These are phyloP conservation scores for Drosophila persimilis DNA, from an alignment of 1,140 invertebrate genomes.

Conservation along the genomic window DNA sequence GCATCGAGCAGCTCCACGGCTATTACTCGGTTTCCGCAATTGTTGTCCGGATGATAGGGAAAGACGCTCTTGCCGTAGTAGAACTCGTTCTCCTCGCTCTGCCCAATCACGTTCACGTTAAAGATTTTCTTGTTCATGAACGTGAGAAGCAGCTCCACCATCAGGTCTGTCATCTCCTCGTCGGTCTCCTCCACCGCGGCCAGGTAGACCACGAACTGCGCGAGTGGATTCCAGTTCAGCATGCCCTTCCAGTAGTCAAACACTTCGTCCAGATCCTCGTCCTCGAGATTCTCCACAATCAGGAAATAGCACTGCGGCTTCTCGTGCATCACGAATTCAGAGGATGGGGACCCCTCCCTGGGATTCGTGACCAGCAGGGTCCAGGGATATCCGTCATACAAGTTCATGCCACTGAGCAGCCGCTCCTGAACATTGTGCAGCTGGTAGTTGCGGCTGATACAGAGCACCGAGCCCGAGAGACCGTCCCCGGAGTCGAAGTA, in stretches of 20 bases:
- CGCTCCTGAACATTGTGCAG: constrained; percentile 43
- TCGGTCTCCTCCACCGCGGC: constrained; percentile 70
- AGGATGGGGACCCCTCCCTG: not conserved
- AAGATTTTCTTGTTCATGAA: constrained; percentile 79
- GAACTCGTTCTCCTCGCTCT: constrained; percentile 65
- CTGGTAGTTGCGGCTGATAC: constrained; percentile 55
- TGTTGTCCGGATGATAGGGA: constrained; percentile 79
- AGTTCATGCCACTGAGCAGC: constrained; percentile 48
- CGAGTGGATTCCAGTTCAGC: constrained; percentile 77
- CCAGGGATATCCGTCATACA: constrained; percentile 44
- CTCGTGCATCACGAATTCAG: constrained; percentile 41
- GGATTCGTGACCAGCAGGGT: constrained; percentile 48
- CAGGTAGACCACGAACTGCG: constrained; percentile 76
- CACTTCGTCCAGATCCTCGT: constrained; percentile 69
- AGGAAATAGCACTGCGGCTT: constrained; percentile 79
- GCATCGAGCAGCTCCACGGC: constrained; percentile 68
- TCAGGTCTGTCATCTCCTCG: constrained; percentile 77
- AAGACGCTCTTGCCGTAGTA: constrained; percentile 70
- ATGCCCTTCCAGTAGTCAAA: constrained; percentile 64
- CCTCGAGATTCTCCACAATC: constrained; percentile 63
- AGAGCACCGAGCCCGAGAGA: constrained; percentile 64
- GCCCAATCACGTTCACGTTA: constrained; percentile 75
- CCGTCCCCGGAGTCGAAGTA: constrained; percentile 69
- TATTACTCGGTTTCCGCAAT: constrained; percentile 78
- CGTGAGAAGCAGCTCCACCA: constrained; percentile 66